A percentile compares a stretch with the other conserved stretches of the same genome.
Conservation (phyloP, 2,888 invertebrate genomes). For the Archaeoteleia sp. region DNA sequence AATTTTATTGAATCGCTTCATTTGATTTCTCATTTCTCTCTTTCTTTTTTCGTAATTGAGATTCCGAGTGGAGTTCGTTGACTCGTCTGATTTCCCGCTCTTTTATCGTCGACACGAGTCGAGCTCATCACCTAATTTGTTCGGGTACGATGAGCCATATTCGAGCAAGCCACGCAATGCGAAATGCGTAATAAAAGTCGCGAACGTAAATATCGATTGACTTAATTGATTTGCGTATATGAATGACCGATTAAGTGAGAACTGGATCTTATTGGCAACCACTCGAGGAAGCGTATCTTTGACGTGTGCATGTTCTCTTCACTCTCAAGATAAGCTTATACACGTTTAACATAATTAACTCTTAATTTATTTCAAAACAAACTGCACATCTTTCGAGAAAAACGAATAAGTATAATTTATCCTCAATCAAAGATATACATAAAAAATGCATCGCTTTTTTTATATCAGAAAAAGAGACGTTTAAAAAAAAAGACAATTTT, state of each 20-base stretch:
- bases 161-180: slow-evolving; percentile 9
- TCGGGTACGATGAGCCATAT: slow-evolving; percentile 32
- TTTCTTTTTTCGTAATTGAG: slow-evolving; percentile 14
- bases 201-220: slow-evolving; percentile 52
- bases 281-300: slow-evolving; percentile 42
- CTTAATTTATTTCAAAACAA: slow-evolving; percentile 16
- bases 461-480: too few species aligned
- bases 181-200: slow-evolving; percentile 42
- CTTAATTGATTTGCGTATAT: slow-evolving; percentile 52
- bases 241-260: slow-evolving; percentile 49
- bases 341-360: slow-evolving; percentile 40
- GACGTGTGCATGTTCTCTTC: slow-evolving; percentile 36
- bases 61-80: slow-evolving; percentile 45
- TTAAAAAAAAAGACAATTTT: too few species aligned
- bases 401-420: too few species aligned
- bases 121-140: slow-evolving; percentile 45
- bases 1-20: too few species aligned
- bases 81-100: slow-evolving; percentile 46
- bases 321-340: slow-evolving; percentile 31
- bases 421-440: too few species aligned
- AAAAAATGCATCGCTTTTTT: background rate
- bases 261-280: slow-evolving; percentile 36
- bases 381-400: slow-evolving; percentile 1
- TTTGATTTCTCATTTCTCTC: too few species aligned
- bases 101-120: slow-evolving; percentile 43